Conservation (phyloP, 37 sponge, comb jelly and placozoan genomes). For the Mnemiopsis leidyi region DNA sequence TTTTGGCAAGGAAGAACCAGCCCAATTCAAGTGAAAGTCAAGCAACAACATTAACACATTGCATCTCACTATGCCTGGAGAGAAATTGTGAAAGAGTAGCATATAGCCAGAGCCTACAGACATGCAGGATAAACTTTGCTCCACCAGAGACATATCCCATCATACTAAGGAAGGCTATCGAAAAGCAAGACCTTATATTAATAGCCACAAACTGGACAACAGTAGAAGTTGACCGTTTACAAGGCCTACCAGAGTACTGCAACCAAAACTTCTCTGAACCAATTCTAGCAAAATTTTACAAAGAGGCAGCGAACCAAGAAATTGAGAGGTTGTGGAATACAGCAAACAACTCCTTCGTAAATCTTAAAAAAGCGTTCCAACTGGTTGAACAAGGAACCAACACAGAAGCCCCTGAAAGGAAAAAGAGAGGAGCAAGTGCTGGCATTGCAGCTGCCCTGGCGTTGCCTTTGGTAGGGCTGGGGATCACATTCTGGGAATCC, state of each 20-base stretch:
- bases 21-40: no score
- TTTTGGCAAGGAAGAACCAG: no score
- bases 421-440: not conserved
- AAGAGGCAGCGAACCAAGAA: not conserved
- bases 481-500: not conserved
- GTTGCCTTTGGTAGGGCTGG: not conserved
- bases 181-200: not conserved
- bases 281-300: not conserved
- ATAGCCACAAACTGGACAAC: not conserved
- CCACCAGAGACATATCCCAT: not conserved
- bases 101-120: not conserved
- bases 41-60: not conserved
- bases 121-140: not conserved
- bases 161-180: not conserved
- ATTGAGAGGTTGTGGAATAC: not conserved
- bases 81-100: not conserved
- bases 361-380: constrained; percentile 7
- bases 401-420: not conserved
- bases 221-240: not conserved
- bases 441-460: not conserved
- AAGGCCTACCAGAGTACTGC: not conserved
- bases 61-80: not conserved
- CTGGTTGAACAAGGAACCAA: not conserved
- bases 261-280: not conserved
- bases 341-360: not conserved